These are phyloP conservation scores for Bucco capensis DNA, from an alignment of 2,113 vertebrate genomes.

Conservation along the genomic window DNA sequence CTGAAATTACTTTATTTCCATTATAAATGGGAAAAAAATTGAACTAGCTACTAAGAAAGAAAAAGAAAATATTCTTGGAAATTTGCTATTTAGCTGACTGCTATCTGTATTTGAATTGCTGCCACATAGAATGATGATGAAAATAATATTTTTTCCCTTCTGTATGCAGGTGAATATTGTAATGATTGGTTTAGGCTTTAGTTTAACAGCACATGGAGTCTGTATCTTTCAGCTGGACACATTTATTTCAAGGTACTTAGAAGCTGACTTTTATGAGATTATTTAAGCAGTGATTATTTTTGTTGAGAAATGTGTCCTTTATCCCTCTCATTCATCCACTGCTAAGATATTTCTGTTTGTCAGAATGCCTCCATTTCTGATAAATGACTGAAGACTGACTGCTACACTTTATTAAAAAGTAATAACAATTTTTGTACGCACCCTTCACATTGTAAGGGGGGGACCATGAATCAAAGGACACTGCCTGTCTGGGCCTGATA, in stretches of 20 bases:
- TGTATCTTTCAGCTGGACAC: slow-evolving; percentile 67
- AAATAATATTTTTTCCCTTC: not conserved
- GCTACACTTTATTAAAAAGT: slow-evolving; percentile 99
- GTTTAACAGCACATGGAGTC: slow-evolving; percentile 62
- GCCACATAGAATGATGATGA: not conserved
- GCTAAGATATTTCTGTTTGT: slow-evolving; percentile 84
- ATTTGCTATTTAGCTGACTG: not conserved
- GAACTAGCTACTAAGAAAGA: not conserved
- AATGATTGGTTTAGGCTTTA: slow-evolving; percentile 58
- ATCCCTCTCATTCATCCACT: slow-evolving; percentile 80
- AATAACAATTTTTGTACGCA: slow-evolving; percentile 99
- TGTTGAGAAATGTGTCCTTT: slow-evolving; percentile 84
- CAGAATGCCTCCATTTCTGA: slow-evolving; percentile 84
- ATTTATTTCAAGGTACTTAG: slow-evolving; percentile 81
- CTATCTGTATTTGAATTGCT: not conserved
- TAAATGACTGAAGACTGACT: slow-evolving; percentile 97
- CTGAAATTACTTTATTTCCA: not conserved
- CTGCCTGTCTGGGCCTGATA: slow-evolving; percentile 98
- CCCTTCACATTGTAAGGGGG: slow-evolving; percentile 95
- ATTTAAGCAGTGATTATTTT: slow-evolving; percentile 80
- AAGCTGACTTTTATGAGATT: slow-evolving; percentile 81
- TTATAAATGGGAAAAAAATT: not conserved
- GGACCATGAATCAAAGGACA: slow-evolving; percentile 99
- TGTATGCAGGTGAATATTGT: slow-evolving; percentile 32
- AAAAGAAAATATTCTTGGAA: not conserved